Percentiles rank a stretch among this genome's conserved stretches.
These are phyloP conservation scores for Melanostigma gelatinosum DNA, from an alignment of 2,113 vertebrate genomes.

Conservation along the genomic window DNA sequence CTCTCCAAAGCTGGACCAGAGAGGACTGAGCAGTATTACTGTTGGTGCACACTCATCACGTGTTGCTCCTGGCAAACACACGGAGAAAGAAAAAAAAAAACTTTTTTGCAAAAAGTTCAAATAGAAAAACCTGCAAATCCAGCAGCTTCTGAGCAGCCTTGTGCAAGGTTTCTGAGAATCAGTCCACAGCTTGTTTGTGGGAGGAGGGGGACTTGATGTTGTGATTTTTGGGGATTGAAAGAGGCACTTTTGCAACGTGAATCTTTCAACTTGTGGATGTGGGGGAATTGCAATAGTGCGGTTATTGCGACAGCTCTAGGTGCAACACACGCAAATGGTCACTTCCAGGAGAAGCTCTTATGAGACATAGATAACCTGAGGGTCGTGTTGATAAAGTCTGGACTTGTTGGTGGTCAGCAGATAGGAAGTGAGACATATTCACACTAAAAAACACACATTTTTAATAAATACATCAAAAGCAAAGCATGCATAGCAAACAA, in stretches of 20 bases:
- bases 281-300: neutral
- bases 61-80: slow-evolving; percentile 66
- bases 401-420: slow-evolving; percentile 52
- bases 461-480: neutral
- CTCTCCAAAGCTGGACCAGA: slow-evolving; percentile 58
- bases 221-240: slow-evolving; percentile 34
- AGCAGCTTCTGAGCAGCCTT: slow-evolving; percentile 69
- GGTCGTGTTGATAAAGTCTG: slow-evolving; percentile 54
- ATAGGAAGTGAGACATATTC: slow-evolving; percentile 14
- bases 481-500: neutral
- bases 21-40: slow-evolving; percentile 49
- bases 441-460: neutral
- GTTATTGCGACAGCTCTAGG: neutral
- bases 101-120: slow-evolving; percentile 63
- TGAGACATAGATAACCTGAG: slow-evolving; percentile 30
- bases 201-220: slow-evolving; percentile 23
- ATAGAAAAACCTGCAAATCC: slow-evolving; percentile 76
- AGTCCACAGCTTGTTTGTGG: slow-evolving; percentile 40
- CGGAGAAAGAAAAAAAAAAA: slow-evolving; percentile 40
- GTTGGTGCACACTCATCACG: slow-evolving; percentile 67
- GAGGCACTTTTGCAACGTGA: slow-evolving; percentile 53
- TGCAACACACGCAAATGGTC: slow-evolving; percentile 25
- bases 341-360: slow-evolving; percentile 45
- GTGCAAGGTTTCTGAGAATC: slow-evolving; percentile 65
- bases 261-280: slow-evolving; percentile 56